phyloP scores from a whole-genome alignment of 2,888 invertebrate genomes.

The Drosophila infuscata region DNA sequence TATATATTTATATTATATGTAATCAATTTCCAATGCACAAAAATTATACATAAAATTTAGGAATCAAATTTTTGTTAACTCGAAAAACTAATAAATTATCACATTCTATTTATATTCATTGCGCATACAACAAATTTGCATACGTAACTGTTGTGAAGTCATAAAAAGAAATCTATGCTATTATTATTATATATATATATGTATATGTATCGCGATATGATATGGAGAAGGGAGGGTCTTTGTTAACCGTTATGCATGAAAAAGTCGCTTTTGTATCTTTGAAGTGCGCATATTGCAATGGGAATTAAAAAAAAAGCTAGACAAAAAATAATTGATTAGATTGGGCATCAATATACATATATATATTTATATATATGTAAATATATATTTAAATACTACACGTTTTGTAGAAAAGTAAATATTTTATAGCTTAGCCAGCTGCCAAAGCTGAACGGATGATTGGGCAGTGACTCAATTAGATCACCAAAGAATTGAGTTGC shows the following conservation, averaged over 20 bases:
- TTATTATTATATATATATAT: not conserved
- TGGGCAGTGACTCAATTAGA: conserved; percentile 14
- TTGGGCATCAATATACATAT: not conserved
- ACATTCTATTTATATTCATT: conserved; percentile 8
- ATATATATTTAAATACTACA: not conserved
- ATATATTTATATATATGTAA: not conserved
- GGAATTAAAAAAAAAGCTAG: conserved; percentile 2
- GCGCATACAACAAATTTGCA: conserved; percentile 13
- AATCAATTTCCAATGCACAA: not conserved
- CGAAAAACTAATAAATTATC: not conserved
- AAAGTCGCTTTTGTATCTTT: conserved; percentile 9
- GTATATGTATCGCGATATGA: too few relatives aligned
- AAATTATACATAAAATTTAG: not conserved
- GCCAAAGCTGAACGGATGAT: not conserved
- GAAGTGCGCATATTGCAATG: conserved; percentile 11
- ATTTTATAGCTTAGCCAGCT: not conserved
- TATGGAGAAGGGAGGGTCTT: not conserved
- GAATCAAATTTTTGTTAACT: not conserved
- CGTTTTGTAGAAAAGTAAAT: not conserved
- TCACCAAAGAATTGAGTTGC: not conserved
- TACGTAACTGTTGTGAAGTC: conserved; percentile 24
- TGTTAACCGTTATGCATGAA: conserved; percentile 20
- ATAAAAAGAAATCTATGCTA: conserved; percentile 20
- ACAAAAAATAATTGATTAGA: conserved; percentile 11
- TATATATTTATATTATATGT: not conserved